Evolutionary conservation across 2,888 invertebrate species (phyloP).

Genomic region (Drosophila paranaensis): DNA sequence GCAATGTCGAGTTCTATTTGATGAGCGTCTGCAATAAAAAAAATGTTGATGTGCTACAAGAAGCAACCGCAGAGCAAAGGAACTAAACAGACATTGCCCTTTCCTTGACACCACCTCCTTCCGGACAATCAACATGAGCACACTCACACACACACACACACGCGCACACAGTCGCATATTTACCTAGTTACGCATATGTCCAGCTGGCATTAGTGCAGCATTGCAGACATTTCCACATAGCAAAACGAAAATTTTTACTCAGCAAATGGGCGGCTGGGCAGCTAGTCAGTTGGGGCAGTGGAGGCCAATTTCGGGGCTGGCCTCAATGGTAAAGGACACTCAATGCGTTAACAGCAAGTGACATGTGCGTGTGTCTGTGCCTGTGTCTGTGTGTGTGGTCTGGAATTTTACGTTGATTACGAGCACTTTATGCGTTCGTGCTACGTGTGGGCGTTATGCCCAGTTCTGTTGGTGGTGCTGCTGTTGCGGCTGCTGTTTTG

Average conservation of each 20-base stretch:
- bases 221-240: slow-evolving; percentile 67
- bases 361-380: slow-evolving; percentile 32
- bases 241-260: slow-evolving; percentile 55
- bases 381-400: slow-evolving; percentile 43
- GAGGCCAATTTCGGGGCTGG: slow-evolving; percentile 46
- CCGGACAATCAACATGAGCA: slow-evolving; percentile 16
- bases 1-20: slow-evolving; percentile 6
- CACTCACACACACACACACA: slow-evolving; percentile 13
- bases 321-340: slow-evolving; percentile 54
- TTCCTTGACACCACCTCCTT: background rate
- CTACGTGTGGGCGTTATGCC: slow-evolving; percentile 68
- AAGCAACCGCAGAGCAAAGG: slow-evolving; percentile 40
- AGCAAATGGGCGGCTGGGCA: slow-evolving; percentile 43
- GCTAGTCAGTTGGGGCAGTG: background rate
- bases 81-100: slow-evolving; percentile 33
- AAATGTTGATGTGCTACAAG: slow-evolving; percentile 50
- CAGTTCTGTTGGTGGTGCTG: slow-evolving; percentile 6
- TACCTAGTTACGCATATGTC: slow-evolving; percentile 72
- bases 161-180: slow-evolving; percentile 35
- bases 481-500: slow-evolving; percentile 27
- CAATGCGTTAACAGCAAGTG: slow-evolving; percentile 59
- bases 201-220: slow-evolving; percentile 77
- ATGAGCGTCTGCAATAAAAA: slow-evolving; percentile 53
- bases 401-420: slow-evolving; percentile 78
- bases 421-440: slow-evolving; percentile 75